Evolutionary conservation across 1,140 invertebrate species (phyloP).

Genomic region (Bombus cullumanus): DNA sequence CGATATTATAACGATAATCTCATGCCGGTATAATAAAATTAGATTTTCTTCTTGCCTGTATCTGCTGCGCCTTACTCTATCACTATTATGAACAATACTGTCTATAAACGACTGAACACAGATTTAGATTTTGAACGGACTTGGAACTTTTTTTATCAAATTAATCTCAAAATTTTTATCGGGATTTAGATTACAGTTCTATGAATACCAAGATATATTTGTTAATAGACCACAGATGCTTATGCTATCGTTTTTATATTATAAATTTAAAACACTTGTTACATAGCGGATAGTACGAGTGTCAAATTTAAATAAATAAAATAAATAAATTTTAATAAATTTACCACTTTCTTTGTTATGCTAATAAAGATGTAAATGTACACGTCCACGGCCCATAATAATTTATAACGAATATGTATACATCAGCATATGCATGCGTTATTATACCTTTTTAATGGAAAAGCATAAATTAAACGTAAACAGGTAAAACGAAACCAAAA

Average conservation of each 20-base stretch:
- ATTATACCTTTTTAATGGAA: background rate
- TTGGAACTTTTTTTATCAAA: background rate
- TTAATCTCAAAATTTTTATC: background rate
- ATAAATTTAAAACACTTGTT: too few species aligned
- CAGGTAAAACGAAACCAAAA: too few species aligned
- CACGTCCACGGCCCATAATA: too few species aligned
- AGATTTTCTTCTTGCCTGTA: background rate
- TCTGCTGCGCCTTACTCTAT: background rate
- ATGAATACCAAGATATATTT: background rate
- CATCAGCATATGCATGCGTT: background rate
- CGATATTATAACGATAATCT: background rate
- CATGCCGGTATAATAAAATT: background rate
- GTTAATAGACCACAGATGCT: background rate
- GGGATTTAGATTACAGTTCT: background rate
- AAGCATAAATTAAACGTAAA: background rate
- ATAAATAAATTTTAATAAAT: too few species aligned
- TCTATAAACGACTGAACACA: background rate
- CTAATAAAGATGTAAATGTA: too few species aligned
- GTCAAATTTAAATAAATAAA: too few species aligned
- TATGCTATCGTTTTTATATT: too few species aligned
- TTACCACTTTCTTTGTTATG: too few species aligned
- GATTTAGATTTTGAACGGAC: background rate
- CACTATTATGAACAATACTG: background rate
- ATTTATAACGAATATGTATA: background rate
- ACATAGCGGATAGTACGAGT: too few species aligned